Base-by-base conservation (phyloP, 2,113 vertebrate species). In the Rhineura floridana region DNA sequence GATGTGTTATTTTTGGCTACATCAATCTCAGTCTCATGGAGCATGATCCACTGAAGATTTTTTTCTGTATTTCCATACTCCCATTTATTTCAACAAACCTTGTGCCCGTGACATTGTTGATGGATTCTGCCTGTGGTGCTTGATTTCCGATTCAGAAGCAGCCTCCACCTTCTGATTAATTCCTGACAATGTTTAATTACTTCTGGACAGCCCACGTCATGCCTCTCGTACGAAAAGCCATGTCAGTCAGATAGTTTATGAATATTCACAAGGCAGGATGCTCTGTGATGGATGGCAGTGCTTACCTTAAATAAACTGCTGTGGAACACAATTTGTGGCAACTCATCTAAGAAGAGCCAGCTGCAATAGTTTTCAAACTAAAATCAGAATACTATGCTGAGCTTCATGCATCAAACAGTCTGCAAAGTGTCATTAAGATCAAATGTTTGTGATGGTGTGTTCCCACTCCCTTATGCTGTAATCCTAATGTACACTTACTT, bases 121-220 rank as follows among this genome's bases (percentile, higher is more conserved):
- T 42, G 36, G 83, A 36, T n/a, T 79, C 33, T 23, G 15, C 33
- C 36, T 42, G 52, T 44, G 36, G 80, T 65, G 42, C 44, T 65
- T 77, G 55, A 62, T 30, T 88, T 93, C 81, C 77, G 65, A 91
- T 88, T 89, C 42, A 91, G 39, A n/a, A 73, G 84, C 39, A 93
- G 70, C 89, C 84, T 83, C 55, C 42, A 90, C 87, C 42, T 84
- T 89, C 90, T 81, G 83, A 93, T 92, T 82, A 59, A 62, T 65
- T 88, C 48, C 88, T 55, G 65, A 72, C 63, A 90, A 79, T 86
- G 93, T 90, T 91, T 90, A 88, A 90, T 92, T 91, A 87, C 55
- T 69, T 62, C 23, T 73, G 55, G 90, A 46, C 67, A 86, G 79
- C 76, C 90, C 76, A 19, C 88, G 87, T 82, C 88, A 89, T 80